These are phyloP conservation scores for Megaceryle maxima DNA, from an alignment of 2,113 vertebrate species.

Conservation along the genomic window DNA sequence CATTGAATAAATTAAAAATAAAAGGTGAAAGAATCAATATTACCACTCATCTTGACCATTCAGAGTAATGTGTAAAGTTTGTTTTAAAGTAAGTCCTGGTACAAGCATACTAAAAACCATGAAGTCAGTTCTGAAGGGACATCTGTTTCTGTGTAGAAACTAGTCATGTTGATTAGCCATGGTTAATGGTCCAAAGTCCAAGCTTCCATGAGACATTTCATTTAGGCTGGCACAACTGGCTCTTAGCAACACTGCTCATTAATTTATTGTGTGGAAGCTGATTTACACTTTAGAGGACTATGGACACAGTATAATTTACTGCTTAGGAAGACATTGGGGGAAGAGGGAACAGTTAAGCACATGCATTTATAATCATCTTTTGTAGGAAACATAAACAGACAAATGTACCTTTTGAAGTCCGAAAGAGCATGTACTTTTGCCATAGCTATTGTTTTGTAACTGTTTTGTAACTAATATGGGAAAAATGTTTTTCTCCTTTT, in stretches of 20 bases:
- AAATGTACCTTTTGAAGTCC: neutral
- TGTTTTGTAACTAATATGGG: neutral
- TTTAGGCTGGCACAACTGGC: neutral
- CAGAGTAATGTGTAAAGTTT: neutral
- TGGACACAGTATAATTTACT: neutral
- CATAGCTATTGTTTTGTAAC: neutral
- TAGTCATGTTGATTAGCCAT: neutral
- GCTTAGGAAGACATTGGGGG: neutral
- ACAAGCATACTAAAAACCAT: neutral
- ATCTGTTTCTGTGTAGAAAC: neutral
- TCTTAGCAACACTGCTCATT: conserved; percentile 29
- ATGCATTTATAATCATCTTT: neutral
- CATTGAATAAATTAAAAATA: neutral
- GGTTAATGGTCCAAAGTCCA: conserved; percentile 27
- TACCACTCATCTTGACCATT: neutral
- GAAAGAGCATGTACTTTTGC: neutral
- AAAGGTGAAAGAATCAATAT: neutral
- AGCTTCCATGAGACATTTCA: neutral
- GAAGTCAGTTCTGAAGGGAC: neutral
- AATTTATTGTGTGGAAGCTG: neutral
- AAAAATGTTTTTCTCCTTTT: neutral
- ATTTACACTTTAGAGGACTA: neutral
- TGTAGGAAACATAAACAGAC: neutral
- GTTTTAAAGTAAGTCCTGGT: neutral
- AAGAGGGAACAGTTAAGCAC: neutral